Base-by-base conservation (phyloP, 1,140 invertebrate genomes). In the Trichonephila inaurata region DNA sequence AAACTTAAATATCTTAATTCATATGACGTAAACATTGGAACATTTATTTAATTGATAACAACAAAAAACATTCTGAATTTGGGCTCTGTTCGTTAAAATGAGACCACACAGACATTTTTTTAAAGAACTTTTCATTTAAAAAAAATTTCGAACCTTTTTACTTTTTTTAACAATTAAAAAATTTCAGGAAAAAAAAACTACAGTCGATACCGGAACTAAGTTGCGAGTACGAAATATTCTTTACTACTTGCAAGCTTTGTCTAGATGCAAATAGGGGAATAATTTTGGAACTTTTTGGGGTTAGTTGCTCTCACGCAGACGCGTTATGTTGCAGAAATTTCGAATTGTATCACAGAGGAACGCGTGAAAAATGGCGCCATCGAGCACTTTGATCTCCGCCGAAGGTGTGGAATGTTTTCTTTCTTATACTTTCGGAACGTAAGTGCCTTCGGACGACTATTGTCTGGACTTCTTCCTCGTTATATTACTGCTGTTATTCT, bases 261-360 rank as follows among this genome's bases (percentile, higher is more conserved):
- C 33, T 14, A 16, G 33, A 77, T 77, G 72, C 33, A 77, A 77
- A 77, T 77, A 8, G 24, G 18, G 72, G 24, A 33, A 77, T 40
- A 77, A 77, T 33, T 77, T 77, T 19, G 69, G 28, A 77, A 58
- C 58, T 28, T 85, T 85, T 85, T 85, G 83, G 60, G 83, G 83
- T 85, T 85, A 85, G 83, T 85, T 85, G 83, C 12, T 60, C 83
- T 85, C 83, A 85, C 83, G 83, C 58, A 4, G 51, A 8, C 12
- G 83, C 44, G 58, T 85, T 60, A 85, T 85, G 83, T 85, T 60
- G 44, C 83, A 85, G 44, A 85, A 85, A 85, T 85, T 85, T 61
- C 21, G 44, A 60, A 85, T 60, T 85, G 51, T 85, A 85, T 85
- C 58, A 58, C 24, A 85, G 83, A 85, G 14, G 33, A 28, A 85